Base-by-base conservation (phyloP, 2,797 vertebrate species). In the Tragelaphus eurycerus region DNA sequence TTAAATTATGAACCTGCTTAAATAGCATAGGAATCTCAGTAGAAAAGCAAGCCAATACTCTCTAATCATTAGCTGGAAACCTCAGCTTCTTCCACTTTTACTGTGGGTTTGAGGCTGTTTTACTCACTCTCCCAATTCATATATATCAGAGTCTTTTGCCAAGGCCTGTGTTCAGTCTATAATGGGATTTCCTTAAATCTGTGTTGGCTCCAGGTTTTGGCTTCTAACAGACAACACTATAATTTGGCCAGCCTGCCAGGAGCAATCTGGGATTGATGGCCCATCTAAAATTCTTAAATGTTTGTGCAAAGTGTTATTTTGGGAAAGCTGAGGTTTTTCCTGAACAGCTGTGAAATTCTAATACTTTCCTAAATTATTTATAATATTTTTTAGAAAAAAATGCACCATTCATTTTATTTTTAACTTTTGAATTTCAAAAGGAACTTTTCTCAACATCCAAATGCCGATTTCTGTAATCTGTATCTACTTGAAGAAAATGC, bases 321-420 rank as follows among this genome's bases (percentile, higher is more conserved):
- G 93, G 95, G 97, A 98, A 97, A 95, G 81, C 55, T 25, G 88
- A 92, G 64, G 90, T 94, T 96, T 97, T 98, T 98, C 93, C 96
- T 96, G 97, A 97, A 97, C 96, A 98, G 97, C 95, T 98, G 96
- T 96, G 83, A 95, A 97, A 88, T 92, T 95, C 92, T 96, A 91
- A 85, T 93, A 89, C 88, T 97, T 98, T 86, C 83, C 74, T 93
- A 93, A 97, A 96, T 96, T 97, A 96, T 98, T 98, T 98, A 97
- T 91, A 86, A 78, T 87, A 85, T 89, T 96, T 95, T 93, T 89
- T 93, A 74, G 64, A 21, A 84, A 95, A 96, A 97, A 93, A 98
- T 83, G 57, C 78, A 91, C 83, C 67, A 34, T 92, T 95, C 52
- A 25, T 48, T 96, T 97, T 96, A 95, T 97, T 97, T 97, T 97